phyloP scores from a whole-genome alignment of 2,888 invertebrate genomes.

The Acholoe squamosa region DNA sequence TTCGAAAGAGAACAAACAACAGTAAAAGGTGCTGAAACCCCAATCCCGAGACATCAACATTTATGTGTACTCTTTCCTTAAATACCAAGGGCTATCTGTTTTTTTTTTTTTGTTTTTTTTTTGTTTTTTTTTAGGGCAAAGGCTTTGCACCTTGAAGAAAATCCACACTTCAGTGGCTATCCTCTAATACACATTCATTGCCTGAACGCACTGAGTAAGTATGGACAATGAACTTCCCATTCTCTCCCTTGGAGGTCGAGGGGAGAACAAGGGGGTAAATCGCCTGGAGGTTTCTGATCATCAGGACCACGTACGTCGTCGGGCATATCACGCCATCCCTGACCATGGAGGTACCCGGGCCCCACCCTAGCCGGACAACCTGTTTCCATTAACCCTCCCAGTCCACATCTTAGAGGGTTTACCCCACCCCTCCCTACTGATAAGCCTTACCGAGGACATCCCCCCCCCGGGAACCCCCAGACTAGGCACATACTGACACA shows the following conservation, averaged over 20 bases:
- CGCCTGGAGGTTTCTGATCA: neutral
- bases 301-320: constrained; percentile 40
- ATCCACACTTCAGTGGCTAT: too few species aligned
- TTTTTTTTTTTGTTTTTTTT: too few species aligned
- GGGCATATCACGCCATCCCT: neutral
- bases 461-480: neutral
- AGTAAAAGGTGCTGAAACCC: too few species aligned
- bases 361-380: constrained; percentile 21
- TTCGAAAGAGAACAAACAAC: too few species aligned
- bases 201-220: too few species aligned
- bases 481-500: too few species aligned
- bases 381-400: constrained; percentile 42
- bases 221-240: neutral
- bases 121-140: too few species aligned
- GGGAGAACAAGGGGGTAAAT: neutral
- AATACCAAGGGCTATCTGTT: too few species aligned
- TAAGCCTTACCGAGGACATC: neutral
- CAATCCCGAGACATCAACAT: too few species aligned
- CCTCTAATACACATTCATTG: too few species aligned
- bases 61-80: too few species aligned
- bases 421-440: neutral
- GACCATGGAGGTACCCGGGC: neutral
- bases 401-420: neutral
- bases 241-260: neutral
- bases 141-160: too few species aligned